Conservation (phyloP, 2,113 vertebrate species). For the Budorcas taxicolor region DNA sequence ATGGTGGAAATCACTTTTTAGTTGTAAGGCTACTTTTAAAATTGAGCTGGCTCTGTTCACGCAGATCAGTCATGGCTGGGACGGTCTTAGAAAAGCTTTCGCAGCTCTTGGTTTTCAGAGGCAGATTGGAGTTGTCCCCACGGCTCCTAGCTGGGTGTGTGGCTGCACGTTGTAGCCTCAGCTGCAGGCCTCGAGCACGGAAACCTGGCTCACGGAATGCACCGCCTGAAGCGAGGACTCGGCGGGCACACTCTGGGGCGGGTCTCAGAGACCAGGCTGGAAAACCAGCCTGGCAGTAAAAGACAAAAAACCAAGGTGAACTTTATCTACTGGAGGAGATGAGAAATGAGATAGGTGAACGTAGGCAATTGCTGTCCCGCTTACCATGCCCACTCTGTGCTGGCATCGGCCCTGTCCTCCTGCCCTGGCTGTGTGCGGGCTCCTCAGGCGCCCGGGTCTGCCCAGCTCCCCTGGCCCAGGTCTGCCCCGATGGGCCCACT, state of each 20-base stretch:
- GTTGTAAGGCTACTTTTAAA: neutral
- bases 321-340: neutral
- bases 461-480: neutral
- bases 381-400: too few species aligned
- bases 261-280: neutral
- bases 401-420: neutral
- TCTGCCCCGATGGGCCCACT: rapidly evolving
- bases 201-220: neutral
- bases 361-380: too few species aligned
- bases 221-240: neutral
- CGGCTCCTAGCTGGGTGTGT: neutral
- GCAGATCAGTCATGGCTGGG: neutral
- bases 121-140: neutral
- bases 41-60: neutral
- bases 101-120: neutral
- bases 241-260: neutral
- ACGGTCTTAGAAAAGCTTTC: neutral
- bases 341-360: neutral
- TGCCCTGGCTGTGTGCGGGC: neutral
- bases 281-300: neutral
- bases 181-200: neutral
- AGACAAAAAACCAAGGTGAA: neutral
- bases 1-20: neutral
- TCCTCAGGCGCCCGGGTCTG: neutral
- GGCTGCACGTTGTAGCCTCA: neutral